phyloP scores from a whole-genome alignment of 1,140 invertebrate species.

The Acromyrmex heyeri region DNA sequence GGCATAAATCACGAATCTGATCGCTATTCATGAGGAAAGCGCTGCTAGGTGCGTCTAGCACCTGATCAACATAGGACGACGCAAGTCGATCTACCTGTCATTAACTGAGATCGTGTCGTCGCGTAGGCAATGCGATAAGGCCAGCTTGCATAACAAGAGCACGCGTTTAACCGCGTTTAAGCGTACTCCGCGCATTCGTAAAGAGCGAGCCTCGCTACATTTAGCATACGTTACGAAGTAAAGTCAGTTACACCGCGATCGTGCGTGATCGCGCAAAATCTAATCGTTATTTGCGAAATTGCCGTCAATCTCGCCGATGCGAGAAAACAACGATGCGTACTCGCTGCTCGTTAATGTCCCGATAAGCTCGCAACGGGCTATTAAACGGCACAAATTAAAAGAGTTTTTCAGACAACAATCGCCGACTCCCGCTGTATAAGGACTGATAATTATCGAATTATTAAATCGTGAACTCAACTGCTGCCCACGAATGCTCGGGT shows the following conservation, averaged over 20 bases:
- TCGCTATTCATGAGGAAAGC: conserved; percentile 56
- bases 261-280: not conserved
- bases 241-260: not conserved
- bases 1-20: conserved; percentile 52
- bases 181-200: not conserved
- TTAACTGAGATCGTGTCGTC: conserved; percentile 32
- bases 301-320: not conserved
- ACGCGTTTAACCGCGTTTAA: not conserved
- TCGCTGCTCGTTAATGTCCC: conserved; percentile 31
- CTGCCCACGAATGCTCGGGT: conserved; percentile 27
- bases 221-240: not conserved
- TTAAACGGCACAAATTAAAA: conserved; percentile 33
- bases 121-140: conserved; percentile 28
- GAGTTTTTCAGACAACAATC: conserved; percentile 44
- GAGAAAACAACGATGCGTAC: conserved; percentile 1
- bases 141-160: conserved; percentile 24
- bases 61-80: conserved; percentile 27
- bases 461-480: conserved; percentile 66
- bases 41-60: conserved; percentile 55
- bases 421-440: conserved; percentile 55
- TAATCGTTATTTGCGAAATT: conserved; percentile 36
- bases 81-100: conserved; percentile 39
- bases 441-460: conserved; percentile 71
- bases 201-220: not conserved
- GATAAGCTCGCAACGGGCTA: conserved; percentile 19